Evolutionary conservation across 2,888 invertebrate genomes (phyloP), one percentile per base, ranked within the genome.

Genomic region (Agriopis leucophaearia): DNA sequence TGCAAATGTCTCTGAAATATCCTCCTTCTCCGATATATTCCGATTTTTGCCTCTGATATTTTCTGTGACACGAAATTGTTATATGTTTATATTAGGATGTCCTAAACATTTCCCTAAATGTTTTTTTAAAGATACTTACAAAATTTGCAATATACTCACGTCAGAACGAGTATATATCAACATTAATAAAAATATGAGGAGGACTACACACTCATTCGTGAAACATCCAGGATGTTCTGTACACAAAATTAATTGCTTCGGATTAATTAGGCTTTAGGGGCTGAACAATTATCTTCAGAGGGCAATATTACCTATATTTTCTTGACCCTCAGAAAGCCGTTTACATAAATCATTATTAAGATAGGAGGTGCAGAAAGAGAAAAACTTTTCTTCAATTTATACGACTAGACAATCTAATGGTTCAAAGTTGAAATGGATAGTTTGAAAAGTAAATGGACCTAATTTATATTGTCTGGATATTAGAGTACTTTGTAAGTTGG

Each of bases 211-310:
- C 48, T 3, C 44, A 47, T 45, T 59, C 47, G 44, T 50, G 40
- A 36, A 50, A 61, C 50, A 61, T 47, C 15, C 47, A 57, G 57
- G 52, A 54, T 63, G 58, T 59, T 42, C 27, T 60, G 40, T 55
- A 59, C 61, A 69, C 60, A 66, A 69, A 64, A 66, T 64, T 68
- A 69, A 67, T 69, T 62, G 47, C 51, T 36, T 56, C 62, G 66
- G 69, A 69, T 72, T 72, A 72, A 72, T 69, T 62, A 72, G 66
- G 71, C 64, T 71, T 69, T 58, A 55, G 61, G 59, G 51, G 56
- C 56, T 35, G 54, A 61, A 58, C 64, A 66, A 69, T 69, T 64
- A 71, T 66, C 62, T 67, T 64, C 62, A 27, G 8, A 64, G 47
- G n/a, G 51, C 64, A 59, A 63, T 64, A 67, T 71, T 45, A 27